Base-by-base conservation (phyloP, 2,888 invertebrate species). In the Drosophila demipolita region DNA sequence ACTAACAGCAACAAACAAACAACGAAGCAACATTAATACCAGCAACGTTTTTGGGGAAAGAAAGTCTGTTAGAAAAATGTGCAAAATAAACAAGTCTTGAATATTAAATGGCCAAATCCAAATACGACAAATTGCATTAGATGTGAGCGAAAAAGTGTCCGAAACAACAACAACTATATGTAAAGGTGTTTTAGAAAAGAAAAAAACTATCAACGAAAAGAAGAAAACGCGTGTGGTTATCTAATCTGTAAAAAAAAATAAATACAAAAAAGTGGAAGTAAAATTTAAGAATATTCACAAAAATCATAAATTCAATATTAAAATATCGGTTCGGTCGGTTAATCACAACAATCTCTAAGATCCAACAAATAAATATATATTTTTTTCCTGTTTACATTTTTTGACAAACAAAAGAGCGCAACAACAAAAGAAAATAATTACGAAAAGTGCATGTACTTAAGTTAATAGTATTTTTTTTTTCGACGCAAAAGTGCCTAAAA, bases 201-300 rank as follows among this genome's bases (percentile, higher is more conserved):
- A 55, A 65, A 66, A 66, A 54, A 70, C 58, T 64, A 62, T 38
- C 54, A 66, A 64, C 48, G 61, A 60, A 60, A 58, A 80, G 48
- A 62, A 67, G 62, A 69, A 74, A 78, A 75, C 87, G 89, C 89
- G 87, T 79, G 87, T 89, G 90, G 90, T 87, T 87, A 87, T 87
- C 90, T 87, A 90, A 87, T 87, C 87, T 89, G 50, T 64, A 60
- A 70, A 45, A 74, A 40, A 38, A 48, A 60, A 48, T 17, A 67
- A 61, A 59, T 55, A 29, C 29, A 72, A 52, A 58, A 52, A 58
- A 70, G 52, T 57, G 48, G 29, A 53, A 49, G 66, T 58, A 35
- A 64, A 58, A 36, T 32, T 48, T 40, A 60, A 59, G 53, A 68
- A 66, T 66, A 62, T 64, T 52, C 42, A 57, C 57, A 57, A 40